Conservation (phyloP, 2,113 vertebrate species). For the Caranx ignobilis region DNA sequence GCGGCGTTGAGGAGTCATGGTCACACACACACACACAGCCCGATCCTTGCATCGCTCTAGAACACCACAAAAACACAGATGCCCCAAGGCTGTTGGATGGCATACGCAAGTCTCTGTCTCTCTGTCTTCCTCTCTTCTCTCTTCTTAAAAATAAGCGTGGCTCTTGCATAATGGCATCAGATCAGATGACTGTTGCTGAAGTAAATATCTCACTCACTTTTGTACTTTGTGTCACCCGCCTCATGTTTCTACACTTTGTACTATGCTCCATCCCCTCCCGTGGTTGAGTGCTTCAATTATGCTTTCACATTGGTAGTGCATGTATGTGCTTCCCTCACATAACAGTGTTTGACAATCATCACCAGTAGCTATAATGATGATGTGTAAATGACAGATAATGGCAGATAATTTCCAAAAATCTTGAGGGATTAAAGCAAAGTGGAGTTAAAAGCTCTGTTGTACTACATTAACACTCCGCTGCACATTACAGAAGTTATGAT, state of each 20-base stretch:
- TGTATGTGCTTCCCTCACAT: neutral
- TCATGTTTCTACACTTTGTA: constrained; percentile 24
- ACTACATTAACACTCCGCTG: constrained; percentile 10
- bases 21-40: constrained; percentile 51
- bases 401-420: neutral
- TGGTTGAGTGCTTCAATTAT: constrained; percentile 9
- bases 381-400: constrained; percentile 5
- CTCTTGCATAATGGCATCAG: constrained; percentile 61
- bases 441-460: neutral
- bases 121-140: constrained; percentile 30
- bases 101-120: constrained; percentile 65
- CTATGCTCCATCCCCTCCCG: neutral
- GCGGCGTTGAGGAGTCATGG: constrained; percentile 57
- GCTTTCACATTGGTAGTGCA: constrained; percentile 5
- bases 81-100: constrained; percentile 64
- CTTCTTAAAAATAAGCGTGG: constrained; percentile 62
- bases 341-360: neutral
- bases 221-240: constrained; percentile 14
- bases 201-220: constrained; percentile 57
- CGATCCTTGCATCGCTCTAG: constrained; percentile 63
- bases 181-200: constrained; percentile 73
- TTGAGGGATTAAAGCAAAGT: neutral
- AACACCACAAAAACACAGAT: constrained; percentile 60
- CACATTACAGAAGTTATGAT: constrained; percentile 52
- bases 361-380: neutral